Conservation (phyloP, 2,888 invertebrate species). For the Lithophane ornitopus region DNA sequence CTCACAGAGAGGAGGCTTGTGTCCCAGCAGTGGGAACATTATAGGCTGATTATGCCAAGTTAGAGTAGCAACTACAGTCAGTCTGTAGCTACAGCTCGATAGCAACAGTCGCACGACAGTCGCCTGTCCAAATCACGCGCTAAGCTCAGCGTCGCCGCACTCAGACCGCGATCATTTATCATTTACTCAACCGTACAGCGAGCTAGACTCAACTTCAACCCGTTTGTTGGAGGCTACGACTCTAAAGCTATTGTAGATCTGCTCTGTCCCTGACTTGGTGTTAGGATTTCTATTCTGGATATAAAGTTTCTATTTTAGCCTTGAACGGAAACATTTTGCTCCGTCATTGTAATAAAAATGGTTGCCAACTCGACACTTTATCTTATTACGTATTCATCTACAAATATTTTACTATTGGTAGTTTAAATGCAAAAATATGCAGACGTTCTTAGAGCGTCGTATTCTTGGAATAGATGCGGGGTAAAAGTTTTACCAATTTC, state of each 20-base stretch:
- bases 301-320: conserved; percentile 37
- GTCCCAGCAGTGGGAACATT: too few relatives aligned
- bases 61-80: neutral
- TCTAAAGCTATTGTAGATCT: conserved; percentile 43
- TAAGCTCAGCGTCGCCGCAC: conserved; percentile 26
- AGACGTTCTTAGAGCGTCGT: neutral
- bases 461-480: neutral
- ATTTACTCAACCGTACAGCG: conserved; percentile 49
- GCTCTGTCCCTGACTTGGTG: conserved; percentile 23
- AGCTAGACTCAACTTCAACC: conserved; percentile 51
- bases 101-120: conserved; percentile 10
- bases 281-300: conserved; percentile 33
- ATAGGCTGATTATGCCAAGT: too few relatives aligned
- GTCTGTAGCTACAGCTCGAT: neutral
- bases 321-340: conserved; percentile 31
- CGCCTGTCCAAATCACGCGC: neutral
- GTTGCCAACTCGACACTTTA: conserved; percentile 8
- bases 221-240: conserved; percentile 47
- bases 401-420: neutral
- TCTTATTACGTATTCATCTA: conserved; percentile 7
- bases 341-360: conserved; percentile 10
- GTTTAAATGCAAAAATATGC: neutral
- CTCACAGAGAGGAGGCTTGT: too few relatives aligned
- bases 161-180: conserved; percentile 55
- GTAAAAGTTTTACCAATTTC: neutral